Percentiles rank a stretch among this genome's conserved stretches.
These are phyloP conservation scores for Agelaius tricolor DNA, from an alignment of 2,113 vertebrate genomes.

Conservation along the genomic window DNA sequence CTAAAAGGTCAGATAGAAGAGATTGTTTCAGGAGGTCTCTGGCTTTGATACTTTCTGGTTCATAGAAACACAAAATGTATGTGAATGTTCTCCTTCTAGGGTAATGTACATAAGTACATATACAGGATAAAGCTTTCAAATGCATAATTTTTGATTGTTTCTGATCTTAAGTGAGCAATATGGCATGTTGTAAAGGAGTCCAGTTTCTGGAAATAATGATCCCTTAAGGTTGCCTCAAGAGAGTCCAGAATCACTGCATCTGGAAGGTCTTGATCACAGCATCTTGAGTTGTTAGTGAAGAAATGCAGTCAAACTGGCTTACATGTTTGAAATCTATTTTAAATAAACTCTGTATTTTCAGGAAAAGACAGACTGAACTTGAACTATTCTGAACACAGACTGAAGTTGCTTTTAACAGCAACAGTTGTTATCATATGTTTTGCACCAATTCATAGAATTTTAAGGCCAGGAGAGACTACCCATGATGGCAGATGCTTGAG, in stretches of 20 bases:
- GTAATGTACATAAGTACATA: neutral
- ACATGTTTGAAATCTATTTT: neutral
- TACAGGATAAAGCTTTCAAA: neutral
- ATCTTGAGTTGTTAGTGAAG: neutral
- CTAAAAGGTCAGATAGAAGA: conserved; percentile 7
- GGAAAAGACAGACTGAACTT: neutral
- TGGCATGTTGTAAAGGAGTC: neutral
- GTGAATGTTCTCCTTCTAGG: neutral
- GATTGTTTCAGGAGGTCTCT: neutral
- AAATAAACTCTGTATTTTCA: neutral
- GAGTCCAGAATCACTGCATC: neutral
- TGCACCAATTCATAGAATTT: neutral
- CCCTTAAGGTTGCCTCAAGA: neutral
- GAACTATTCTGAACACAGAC: neutral
- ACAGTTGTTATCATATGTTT: neutral
- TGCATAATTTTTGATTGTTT: neutral
- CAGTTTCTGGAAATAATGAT: neutral
- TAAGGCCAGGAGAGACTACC: neutral
- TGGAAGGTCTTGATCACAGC: neutral
- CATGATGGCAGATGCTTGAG: neutral
- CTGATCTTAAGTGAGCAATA: neutral
- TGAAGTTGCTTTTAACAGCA: neutral
- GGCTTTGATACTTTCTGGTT: neutral
- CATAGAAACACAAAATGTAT: neutral
- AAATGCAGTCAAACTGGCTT: neutral